Evolutionary conservation across 2,113 vertebrate species (phyloP).

Genomic region (Oncorhynchus masou): DNA sequence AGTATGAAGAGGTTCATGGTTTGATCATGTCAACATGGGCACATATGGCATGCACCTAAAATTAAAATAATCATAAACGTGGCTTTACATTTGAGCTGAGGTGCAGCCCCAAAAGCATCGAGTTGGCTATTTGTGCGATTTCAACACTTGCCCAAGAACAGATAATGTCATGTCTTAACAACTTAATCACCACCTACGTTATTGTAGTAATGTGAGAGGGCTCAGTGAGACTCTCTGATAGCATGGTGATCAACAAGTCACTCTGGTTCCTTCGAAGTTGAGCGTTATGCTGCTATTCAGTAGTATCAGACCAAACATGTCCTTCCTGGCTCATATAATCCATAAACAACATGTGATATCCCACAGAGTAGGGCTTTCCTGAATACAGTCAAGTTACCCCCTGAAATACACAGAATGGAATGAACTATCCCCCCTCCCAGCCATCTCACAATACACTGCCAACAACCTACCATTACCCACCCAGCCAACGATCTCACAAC

Average conservation of each 20-base stretch:
- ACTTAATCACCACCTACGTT: too few relatives aligned
- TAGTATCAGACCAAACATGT: too few relatives aligned
- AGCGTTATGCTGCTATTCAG: too few relatives aligned
- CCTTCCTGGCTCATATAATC: too few relatives aligned
- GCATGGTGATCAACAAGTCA: too few relatives aligned
- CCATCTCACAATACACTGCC: background rate
- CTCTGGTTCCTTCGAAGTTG: too few relatives aligned
- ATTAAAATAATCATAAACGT: too few relatives aligned
- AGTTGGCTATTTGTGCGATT: background rate
- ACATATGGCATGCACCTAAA: background rate
- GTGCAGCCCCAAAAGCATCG: background rate
- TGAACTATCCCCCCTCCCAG: background rate
- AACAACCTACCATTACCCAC: too few relatives aligned
- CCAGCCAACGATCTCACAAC: too few relatives aligned
- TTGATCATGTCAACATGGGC: background rate
- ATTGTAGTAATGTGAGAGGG: too few relatives aligned
- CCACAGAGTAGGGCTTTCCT: background rate
- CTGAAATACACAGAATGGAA: background rate
- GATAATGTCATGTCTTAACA: too few relatives aligned
- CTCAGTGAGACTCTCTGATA: too few relatives aligned
- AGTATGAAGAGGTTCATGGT: background rate
- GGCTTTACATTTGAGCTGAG: background rate
- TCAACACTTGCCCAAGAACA: background rate
- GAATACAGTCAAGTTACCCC: background rate
- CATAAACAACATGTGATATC: background rate